These are phyloP conservation scores for Fragum fragum DNA, from an alignment of 2,888 invertebrate genomes.

Conservation along the genomic window DNA sequence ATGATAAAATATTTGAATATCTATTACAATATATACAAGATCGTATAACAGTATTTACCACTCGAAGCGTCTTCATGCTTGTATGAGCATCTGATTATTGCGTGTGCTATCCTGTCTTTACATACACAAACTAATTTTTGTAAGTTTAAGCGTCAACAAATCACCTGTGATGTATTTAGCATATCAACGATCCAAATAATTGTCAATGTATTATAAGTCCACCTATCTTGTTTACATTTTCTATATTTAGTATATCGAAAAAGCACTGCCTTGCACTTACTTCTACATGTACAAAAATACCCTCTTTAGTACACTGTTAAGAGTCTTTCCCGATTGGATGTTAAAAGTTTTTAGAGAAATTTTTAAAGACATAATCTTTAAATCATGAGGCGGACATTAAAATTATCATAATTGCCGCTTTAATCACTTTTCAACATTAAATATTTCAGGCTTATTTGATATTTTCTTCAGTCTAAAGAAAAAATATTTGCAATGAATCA, in stretches of 20 bases:
- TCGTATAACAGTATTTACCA: slow-evolving; percentile 17
- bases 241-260: slow-evolving; percentile 1
- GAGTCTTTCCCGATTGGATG: too few species aligned
- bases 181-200: slow-evolving; percentile 19
- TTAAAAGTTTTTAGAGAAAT: too few species aligned
- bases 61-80: slow-evolving; percentile 19
- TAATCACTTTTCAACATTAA: too few species aligned
- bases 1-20: not conserved
- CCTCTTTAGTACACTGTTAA: too few species aligned
- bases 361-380: too few species aligned
- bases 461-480: too few species aligned
- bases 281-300: too few species aligned
- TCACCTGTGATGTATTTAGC: slow-evolving; percentile 16
- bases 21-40: slow-evolving; percentile 7
- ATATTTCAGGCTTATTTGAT: too few species aligned
- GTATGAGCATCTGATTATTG: slow-evolving; percentile 6
- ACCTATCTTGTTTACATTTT: slow-evolving; percentile 23
- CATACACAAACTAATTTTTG: slow-evolving; percentile 26
- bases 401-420: too few species aligned
- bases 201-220: slow-evolving; percentile 9
- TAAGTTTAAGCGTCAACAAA: slow-evolving; percentile 10
- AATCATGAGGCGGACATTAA: too few species aligned
- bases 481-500: too few species aligned
- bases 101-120: slow-evolving; percentile 12
- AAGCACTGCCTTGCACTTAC: too few species aligned